Evolutionary conservation across 1,140 invertebrate species (phyloP).

Genomic region (Drosophila subobscura): DNA sequence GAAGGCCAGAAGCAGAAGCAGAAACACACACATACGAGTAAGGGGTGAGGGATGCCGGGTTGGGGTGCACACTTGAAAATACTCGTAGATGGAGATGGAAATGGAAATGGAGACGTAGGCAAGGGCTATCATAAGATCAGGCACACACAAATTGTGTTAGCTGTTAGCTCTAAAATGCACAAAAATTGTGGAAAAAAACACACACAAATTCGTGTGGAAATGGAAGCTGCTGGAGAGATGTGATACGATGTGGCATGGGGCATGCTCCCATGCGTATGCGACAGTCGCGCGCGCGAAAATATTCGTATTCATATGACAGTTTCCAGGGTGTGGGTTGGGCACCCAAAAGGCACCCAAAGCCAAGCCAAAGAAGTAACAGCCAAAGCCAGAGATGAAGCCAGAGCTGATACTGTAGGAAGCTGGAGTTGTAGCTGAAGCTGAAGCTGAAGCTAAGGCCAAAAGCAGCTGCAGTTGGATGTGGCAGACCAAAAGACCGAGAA

Average conservation of each 20-base stretch:
- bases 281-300: constrained; percentile 53
- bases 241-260: neutral
- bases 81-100: neutral
- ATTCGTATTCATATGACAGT: constrained; percentile 70
- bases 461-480: constrained; percentile 5
- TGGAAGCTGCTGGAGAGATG: constrained; percentile 30
- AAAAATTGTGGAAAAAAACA: constrained; percentile 57
- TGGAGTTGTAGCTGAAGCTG: neutral
- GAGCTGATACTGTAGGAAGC: constrained; percentile 16
- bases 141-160: constrained; percentile 71
- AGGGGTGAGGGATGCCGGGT: constrained; percentile 8
- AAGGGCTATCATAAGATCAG: constrained; percentile 74
- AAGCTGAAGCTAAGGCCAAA: constrained; percentile 16
- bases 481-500: neutral
- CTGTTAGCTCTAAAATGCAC: constrained; percentile 47
- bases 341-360: constrained; percentile 28
- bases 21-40: constrained; percentile 28
- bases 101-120: constrained; percentile 25
- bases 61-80: neutral
- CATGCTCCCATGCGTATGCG: constrained; percentile 4
- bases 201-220: constrained; percentile 37
- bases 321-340: constrained; percentile 16
- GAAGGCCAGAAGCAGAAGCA: constrained; percentile 1
- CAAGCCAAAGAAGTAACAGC: constrained; percentile 25
- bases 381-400: constrained; percentile 42